These are phyloP conservation scores for Engystomops pustulosus DNA, from an alignment of 2,113 vertebrate genomes.

Conservation along the genomic window DNA sequence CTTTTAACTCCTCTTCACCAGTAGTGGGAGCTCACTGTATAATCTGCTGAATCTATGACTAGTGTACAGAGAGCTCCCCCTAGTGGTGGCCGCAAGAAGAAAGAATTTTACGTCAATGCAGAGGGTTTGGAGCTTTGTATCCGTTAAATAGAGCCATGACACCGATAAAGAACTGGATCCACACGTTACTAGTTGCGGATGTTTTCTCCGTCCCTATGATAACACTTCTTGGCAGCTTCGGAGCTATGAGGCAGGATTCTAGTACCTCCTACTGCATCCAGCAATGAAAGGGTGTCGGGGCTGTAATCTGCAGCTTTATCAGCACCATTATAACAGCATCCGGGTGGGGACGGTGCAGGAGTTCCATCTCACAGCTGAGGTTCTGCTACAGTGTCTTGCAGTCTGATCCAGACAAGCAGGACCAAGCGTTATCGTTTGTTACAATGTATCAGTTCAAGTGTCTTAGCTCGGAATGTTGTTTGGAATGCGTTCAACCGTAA, in stretches of 20 bases:
- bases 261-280: too few species aligned
- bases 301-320: neutral
- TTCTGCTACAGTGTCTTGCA: neutral
- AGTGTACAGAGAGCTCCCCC: too few species aligned
- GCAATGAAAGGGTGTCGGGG: neutral
- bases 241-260: too few species aligned
- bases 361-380: neutral
- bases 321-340: neutral
- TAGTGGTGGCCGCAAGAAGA: neutral
- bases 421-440: neutral
- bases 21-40: neutral
- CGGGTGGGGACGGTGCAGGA: neutral
- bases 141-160: too few species aligned
- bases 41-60: too few species aligned
- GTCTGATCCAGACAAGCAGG: neutral
- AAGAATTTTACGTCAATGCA: too few species aligned
- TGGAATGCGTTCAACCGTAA: neutral
- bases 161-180: too few species aligned
- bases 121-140: too few species aligned
- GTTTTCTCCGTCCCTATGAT: too few species aligned
- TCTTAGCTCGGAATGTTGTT: too few species aligned
- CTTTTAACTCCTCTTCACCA: neutral
- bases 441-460: neutral
- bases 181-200: too few species aligned
- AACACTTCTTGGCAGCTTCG: too few species aligned